Conservation (phyloP, 2,888 invertebrate genomes). For the Lepidonotus clava region DNA sequence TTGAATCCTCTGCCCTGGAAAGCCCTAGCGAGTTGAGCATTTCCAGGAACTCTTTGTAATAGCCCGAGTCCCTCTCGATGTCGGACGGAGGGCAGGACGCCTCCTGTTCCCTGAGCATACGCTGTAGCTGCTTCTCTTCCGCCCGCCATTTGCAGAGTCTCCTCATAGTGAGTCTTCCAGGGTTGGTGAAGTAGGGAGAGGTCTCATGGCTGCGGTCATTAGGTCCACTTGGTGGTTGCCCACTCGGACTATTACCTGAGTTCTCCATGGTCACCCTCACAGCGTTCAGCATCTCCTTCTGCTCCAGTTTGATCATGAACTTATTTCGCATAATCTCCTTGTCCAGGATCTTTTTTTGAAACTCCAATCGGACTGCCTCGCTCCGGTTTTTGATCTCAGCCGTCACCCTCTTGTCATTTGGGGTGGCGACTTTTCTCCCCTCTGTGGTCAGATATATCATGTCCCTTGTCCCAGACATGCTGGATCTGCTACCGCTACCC, state of each 20-base stretch:
- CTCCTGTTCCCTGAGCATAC: slow-evolving; percentile 13
- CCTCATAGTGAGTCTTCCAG: neutral
- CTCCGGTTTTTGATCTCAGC: slow-evolving; percentile 21
- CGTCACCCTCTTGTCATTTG: slow-evolving; percentile 15
- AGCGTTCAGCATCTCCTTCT: neutral
- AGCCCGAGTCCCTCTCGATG: neutral
- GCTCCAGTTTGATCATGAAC: slow-evolving; percentile 25
- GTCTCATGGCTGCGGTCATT: neutral
- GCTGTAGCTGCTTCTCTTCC: slow-evolving; percentile 9
- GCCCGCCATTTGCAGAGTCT: neutral
- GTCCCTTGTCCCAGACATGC: neutral
- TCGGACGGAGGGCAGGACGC: neutral
- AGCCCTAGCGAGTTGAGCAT: slow-evolving; percentile 10
- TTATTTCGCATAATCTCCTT: slow-evolving; percentile 1
- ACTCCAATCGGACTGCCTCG: slow-evolving; percentile 6
- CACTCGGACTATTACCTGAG: neutral
- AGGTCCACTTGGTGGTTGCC: neutral
- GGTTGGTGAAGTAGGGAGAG: slow-evolving; percentile 22
- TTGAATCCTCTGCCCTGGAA: neutral
- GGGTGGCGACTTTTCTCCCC: slow-evolving; percentile 20
- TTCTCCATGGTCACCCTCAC: neutral
- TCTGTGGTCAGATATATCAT: neutral
- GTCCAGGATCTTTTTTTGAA: slow-evolving; percentile 3
- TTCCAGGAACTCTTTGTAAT: slow-evolving; percentile 35
- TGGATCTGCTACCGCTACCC: neutral